Evolutionary conservation across 2,797 vertebrate species (phyloP).

Genomic region (Meriones psammophilus): DNA sequence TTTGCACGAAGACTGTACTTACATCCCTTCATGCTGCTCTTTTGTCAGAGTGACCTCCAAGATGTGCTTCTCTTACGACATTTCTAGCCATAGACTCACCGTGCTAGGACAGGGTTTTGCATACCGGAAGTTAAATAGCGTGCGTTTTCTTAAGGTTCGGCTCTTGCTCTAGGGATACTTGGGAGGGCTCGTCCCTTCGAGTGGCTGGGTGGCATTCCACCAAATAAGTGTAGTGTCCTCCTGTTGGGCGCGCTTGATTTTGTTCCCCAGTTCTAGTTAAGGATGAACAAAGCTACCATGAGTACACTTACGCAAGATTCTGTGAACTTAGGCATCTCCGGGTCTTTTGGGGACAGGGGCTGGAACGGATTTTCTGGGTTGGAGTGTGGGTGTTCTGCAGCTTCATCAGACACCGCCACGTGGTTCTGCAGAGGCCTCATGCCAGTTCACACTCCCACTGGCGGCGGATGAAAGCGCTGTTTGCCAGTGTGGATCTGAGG

Average conservation of each 20-base stretch:
- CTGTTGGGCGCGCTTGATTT: neutral
- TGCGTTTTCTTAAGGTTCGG: neutral
- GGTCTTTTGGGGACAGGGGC: neutral
- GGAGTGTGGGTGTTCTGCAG: neutral
- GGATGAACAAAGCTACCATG: neutral
- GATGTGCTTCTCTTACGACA: neutral
- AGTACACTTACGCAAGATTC: neutral
- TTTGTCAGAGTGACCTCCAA: neutral
- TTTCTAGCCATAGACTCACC: neutral
- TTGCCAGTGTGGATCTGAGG: conserved; percentile 14
- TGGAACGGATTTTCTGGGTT: conserved; percentile 19
- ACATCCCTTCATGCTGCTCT: neutral
- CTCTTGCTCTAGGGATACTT: neutral
- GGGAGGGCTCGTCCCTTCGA: neutral
- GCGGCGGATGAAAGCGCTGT: neutral
- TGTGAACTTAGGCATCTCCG: neutral
- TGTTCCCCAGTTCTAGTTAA: conserved; percentile 18
- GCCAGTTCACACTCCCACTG: neutral
- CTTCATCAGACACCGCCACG: conserved; percentile 36
- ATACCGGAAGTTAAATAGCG: neutral
- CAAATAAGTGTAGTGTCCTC: neutral
- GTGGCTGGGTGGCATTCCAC: neutral
- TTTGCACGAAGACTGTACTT: neutral
- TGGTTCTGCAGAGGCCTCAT: conserved; percentile 13
- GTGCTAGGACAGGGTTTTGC: neutral